Conservation (phyloP, 2,797 vertebrate species). For the Falco peregrinus region DNA sequence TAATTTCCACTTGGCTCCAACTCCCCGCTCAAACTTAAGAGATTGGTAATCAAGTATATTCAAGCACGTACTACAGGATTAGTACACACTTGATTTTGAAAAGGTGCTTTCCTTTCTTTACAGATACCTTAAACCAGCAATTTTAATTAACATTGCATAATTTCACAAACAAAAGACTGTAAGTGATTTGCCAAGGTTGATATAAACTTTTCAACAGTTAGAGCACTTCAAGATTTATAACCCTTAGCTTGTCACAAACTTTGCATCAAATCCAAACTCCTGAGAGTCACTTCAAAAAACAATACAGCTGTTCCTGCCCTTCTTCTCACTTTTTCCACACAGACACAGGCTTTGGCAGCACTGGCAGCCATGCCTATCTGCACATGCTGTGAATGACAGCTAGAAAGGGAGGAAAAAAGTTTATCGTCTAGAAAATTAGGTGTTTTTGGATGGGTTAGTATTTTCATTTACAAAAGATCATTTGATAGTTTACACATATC, state of each 20-base stretch:
- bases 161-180: background rate
- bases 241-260: background rate
- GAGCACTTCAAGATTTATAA: background rate
- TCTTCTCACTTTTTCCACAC: background rate
- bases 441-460: background rate
- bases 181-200: background rate
- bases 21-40: background rate
- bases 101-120: background rate
- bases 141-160: background rate
- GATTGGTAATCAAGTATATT: background rate
- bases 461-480: background rate
- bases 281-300: background rate
- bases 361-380: background rate
- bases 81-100: background rate
- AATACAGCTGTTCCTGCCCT: background rate
- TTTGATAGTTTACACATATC: background rate
- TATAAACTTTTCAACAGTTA: background rate
- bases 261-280: background rate
- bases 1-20: background rate
- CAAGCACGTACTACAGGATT: background rate
- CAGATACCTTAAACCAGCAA: fast-evolving
- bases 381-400: background rate
- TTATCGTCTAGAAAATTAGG: background rate
- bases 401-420: background rate
- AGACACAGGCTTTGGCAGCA: background rate